A percentile compares a stretch with the other conserved stretches of the same genome.
These are phyloP conservation scores for Ceyx melanurus DNA, from an alignment of 2,113 vertebrate species.

Conservation along the genomic window DNA sequence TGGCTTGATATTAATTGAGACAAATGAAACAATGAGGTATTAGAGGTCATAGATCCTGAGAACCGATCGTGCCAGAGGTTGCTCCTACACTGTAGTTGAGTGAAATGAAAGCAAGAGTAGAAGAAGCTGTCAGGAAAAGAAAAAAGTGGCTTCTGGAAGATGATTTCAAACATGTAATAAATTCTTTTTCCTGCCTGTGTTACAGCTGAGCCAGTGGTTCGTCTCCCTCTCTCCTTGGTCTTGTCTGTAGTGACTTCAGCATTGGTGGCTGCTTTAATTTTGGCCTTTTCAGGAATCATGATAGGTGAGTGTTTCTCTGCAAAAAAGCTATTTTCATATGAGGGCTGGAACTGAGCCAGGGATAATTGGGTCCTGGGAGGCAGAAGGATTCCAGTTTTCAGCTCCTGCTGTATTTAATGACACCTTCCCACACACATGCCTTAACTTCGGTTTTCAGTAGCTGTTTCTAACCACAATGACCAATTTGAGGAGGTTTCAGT, in stretches of 20 bases:
- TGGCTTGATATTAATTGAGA: constrained; percentile 27
- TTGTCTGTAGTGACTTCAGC: constrained; percentile 95
- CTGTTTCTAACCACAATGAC: background rate
- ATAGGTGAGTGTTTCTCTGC: constrained; percentile 85
- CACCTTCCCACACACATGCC: background rate
- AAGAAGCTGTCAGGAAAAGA: background rate
- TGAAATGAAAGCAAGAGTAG: background rate
- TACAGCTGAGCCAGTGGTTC: constrained; percentile 78
- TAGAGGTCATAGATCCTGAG: background rate
- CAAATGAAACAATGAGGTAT: constrained; percentile 13
- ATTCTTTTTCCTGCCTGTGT: constrained; percentile 27
- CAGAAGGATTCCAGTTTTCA: constrained; percentile 2
- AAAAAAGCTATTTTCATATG: background rate
- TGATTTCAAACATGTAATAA: background rate
- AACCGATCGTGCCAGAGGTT: background rate
- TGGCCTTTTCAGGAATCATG: constrained; percentile 96
- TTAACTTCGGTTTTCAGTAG: background rate
- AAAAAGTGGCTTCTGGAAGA: background rate
- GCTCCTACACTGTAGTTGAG: background rate
- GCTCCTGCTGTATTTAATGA: background rate
- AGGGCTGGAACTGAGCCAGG: background rate
- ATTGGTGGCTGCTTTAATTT: constrained; percentile 91
- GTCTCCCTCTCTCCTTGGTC: constrained; percentile 84
- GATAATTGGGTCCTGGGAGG: constrained; percentile 22
- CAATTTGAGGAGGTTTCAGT: background rate